phyloP scores from a whole-genome alignment of 1,140 invertebrate species.

The Brachionus koreanus region DNA sequence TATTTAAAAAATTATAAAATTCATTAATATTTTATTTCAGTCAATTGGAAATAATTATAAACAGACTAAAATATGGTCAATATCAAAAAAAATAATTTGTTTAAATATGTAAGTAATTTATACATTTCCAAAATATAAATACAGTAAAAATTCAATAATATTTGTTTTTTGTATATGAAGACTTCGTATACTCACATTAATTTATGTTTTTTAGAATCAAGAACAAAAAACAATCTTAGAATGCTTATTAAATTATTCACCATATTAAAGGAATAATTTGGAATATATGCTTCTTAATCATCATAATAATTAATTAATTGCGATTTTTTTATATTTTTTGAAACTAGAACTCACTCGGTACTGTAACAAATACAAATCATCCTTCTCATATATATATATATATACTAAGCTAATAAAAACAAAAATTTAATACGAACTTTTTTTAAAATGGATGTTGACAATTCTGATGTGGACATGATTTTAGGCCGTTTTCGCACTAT shows the following conservation, averaged over 20 bases:
- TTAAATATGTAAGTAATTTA: no score
- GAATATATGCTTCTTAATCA: conserved; percentile 14
- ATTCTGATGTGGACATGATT: conserved; percentile 42
- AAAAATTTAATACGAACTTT: background rate
- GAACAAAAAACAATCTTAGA: background rate
- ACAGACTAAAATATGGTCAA: no score
- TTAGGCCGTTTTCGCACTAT: conserved; percentile 32
- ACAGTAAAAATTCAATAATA: no score
- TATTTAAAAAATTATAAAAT: no score
- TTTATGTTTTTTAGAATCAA: background rate
- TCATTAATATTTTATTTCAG: no score
- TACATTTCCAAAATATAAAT: no score
- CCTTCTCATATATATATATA: background rate
- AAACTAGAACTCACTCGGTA: background rate
- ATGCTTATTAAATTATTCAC: background rate
- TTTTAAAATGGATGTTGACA: conserved; percentile 35
- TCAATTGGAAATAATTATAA: no score
- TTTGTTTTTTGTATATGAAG: background rate
- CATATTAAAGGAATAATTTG: background rate
- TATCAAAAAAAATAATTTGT: no score
- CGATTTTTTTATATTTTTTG: conserved; percentile 8
- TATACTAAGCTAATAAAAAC: background rate
- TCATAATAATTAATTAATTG: conserved; percentile 41
- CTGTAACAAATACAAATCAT: background rate
- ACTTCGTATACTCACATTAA: background rate